Percentiles rank a stretch among this genome's conserved stretches.
Evolutionary conservation across 2,888 invertebrate species (phyloP).

Genomic region (Acronicta psi): DNA sequence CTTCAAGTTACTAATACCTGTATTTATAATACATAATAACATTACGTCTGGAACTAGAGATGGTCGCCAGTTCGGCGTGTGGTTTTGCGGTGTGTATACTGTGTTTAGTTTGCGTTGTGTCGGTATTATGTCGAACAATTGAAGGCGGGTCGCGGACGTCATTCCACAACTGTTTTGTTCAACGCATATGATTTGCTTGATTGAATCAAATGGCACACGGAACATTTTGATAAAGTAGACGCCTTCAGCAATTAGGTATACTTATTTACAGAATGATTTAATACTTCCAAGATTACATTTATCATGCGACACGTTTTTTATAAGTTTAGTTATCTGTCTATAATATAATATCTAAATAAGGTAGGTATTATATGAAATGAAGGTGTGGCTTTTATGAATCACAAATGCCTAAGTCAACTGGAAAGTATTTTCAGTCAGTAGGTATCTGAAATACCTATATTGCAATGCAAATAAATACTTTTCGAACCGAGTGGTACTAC

Average conservation of each 20-base stretch:
- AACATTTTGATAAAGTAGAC: constrained; percentile 41
- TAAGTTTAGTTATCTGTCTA: constrained; percentile 10
- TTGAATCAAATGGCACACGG: constrained; percentile 48
- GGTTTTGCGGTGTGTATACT: constrained; percentile 53
- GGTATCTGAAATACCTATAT: neutral
- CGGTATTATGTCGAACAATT: constrained; percentile 52
- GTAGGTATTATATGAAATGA: constrained; percentile 9
- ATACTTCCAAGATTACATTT: constrained; percentile 30
- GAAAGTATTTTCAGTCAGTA: neutral
- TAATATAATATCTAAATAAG: neutral
- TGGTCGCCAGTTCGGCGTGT: constrained; percentile 37
- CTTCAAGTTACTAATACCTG: constrained; percentile 4
- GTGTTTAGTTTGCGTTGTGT: constrained; percentile 9
- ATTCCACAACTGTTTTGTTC: constrained; percentile 58
- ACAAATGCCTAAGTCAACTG: constrained; percentile 12
- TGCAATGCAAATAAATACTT: no score
- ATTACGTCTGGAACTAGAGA: constrained; percentile 45
- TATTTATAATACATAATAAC: constrained; percentile 18
- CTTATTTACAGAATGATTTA: constrained; percentile 17
- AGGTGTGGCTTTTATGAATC: constrained; percentile 31
- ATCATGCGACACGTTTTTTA: constrained; percentile 20
- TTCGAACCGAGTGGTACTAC: no score
- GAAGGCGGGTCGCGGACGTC: constrained; percentile 75
- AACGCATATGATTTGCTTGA: constrained; percentile 56
- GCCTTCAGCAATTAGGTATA: constrained; percentile 10